Evolutionary conservation across 30 jellyfish, hydroid and myxozoan genomes (phyloP).

Genomic region (Turritopsis dohrnii): DNA sequence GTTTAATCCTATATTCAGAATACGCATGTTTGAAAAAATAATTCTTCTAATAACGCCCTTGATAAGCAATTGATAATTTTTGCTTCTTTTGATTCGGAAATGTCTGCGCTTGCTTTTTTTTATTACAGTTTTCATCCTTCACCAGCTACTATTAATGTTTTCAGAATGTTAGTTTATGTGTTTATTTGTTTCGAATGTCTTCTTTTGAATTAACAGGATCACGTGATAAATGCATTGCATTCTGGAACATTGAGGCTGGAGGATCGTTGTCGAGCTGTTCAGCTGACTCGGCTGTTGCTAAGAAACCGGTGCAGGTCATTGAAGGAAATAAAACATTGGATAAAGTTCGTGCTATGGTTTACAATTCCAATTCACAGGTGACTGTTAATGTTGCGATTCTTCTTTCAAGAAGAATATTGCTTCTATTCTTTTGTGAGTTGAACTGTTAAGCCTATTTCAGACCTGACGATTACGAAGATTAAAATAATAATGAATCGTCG

Average conservation of each 20-base stretch:
- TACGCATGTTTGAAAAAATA: not conserved
- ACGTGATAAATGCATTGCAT: constrained; percentile 87
- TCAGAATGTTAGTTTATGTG: not conserved
- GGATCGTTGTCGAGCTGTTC: constrained; percentile 2
- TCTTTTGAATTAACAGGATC: constrained; percentile 45
- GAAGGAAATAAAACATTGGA: constrained; percentile 40
- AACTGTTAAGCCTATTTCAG: too few relatives aligned
- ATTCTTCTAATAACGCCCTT: too few relatives aligned
- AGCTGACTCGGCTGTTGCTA: constrained; percentile 32
- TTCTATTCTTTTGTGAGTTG: too few relatives aligned
- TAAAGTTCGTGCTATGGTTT: constrained; percentile 73
- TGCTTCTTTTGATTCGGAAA: not conserved
- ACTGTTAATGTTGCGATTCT: too few relatives aligned
- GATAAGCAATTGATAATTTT: too few relatives aligned
- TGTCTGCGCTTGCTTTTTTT: not conserved
- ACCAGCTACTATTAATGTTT: not conserved
- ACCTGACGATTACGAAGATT: too few relatives aligned
- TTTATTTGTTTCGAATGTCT: not conserved
- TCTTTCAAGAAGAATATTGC: too few relatives aligned
- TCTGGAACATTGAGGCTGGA: constrained; percentile 45
- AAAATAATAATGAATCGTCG: too few relatives aligned
- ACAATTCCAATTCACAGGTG: constrained; percentile 62
- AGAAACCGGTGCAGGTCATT: constrained; percentile 41
- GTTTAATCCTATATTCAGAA: not conserved
- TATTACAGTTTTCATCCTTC: not conserved